phyloP scores from a whole-genome alignment of 2,797 vertebrate genomes.

The Kryptopterus vitreolus region DNA sequence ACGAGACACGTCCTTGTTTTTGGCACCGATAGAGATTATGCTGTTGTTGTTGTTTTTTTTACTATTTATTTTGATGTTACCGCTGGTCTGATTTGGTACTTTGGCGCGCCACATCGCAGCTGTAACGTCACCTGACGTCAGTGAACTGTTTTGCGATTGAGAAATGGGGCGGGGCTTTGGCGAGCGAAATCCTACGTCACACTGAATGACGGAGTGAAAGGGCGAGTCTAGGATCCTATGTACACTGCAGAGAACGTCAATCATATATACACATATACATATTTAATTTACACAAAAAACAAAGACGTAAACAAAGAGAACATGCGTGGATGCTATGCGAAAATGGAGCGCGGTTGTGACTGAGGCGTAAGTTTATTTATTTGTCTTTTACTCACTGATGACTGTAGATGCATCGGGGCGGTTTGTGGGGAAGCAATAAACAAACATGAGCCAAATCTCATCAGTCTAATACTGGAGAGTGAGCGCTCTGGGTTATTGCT shows the following conservation, averaged over 20 bases:
- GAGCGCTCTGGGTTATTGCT: background rate
- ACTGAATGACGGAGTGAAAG: constrained; percentile 67
- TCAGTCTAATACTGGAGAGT: background rate
- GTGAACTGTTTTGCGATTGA: background rate
- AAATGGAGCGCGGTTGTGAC: constrained; percentile 26
- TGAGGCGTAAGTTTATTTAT: constrained; percentile 48
- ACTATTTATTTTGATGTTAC: background rate
- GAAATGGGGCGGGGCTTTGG: constrained; percentile 16
- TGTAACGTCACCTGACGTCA: constrained; percentile 5
- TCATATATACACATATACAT: constrained; percentile 57
- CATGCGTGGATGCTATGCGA: background rate
- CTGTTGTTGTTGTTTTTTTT: too few species aligned
- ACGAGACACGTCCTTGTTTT: too few species aligned
- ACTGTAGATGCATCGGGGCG: background rate
- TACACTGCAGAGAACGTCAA: constrained; percentile 57
- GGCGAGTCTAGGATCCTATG: constrained; percentile 68
- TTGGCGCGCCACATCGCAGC: background rate
- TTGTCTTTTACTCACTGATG: background rate
- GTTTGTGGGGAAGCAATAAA: constrained; percentile 19
- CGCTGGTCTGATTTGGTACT: background rate
- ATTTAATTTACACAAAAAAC: too few species aligned
- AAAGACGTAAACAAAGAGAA: constrained; percentile 43
- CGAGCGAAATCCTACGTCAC: constrained; percentile 58
- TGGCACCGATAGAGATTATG: background rate
- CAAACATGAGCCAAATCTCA: background rate